These are phyloP conservation scores for Mola mola DNA, from an alignment of 2,113 vertebrate species.

Conservation along the genomic window DNA sequence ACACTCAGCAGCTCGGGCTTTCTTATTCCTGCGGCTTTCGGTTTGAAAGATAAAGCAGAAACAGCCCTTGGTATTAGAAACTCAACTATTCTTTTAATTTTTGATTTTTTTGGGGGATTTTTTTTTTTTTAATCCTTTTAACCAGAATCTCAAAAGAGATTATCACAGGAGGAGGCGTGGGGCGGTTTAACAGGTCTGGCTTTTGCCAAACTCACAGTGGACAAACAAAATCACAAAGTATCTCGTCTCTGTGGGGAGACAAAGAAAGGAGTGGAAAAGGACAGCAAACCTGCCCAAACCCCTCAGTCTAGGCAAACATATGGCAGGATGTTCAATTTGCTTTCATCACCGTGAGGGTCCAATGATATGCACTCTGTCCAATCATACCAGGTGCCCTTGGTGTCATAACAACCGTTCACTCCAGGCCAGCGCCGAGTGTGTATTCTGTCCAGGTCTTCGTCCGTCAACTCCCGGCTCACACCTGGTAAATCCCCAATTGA, in stretches of 20 bases:
- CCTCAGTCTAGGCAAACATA: constrained; percentile 98
- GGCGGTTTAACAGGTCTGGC: constrained; percentile 67
- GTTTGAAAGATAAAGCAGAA: constrained; percentile 75
- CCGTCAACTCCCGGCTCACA: constrained; percentile 85
- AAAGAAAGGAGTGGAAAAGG: constrained; percentile 81
- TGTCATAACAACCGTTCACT: constrained; percentile 96
- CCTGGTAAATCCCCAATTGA: constrained; percentile 86
- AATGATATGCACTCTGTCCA: constrained; percentile 99
- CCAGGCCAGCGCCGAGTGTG: constrained; percentile 89
- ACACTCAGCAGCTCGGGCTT: constrained; percentile 86
- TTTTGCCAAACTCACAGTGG: constrained; percentile 81
- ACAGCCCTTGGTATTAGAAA: constrained; percentile 77
- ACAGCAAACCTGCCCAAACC: constrained; percentile 83
- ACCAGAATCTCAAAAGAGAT: constrained; percentile 68
- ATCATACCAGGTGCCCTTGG: constrained; percentile 96
- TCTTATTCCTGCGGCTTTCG: constrained; percentile 67
- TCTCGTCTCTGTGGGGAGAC: constrained; percentile 47
- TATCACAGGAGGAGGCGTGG: constrained; percentile 65
- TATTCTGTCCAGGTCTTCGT: constrained; percentile 87
- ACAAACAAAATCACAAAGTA: constrained; percentile 75
- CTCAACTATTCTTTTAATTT: constrained; percentile 77
- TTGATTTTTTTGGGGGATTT: too few relatives aligned
- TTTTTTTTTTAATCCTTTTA: constrained; percentile 68
- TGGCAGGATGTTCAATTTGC: constrained; percentile 97
- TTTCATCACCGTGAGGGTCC: constrained; percentile 94